Percentiles rank a stretch among this genome's conserved stretches.
Conservation (phyloP, 2,797 vertebrate species). For the Vespertilio murinus region DNA sequence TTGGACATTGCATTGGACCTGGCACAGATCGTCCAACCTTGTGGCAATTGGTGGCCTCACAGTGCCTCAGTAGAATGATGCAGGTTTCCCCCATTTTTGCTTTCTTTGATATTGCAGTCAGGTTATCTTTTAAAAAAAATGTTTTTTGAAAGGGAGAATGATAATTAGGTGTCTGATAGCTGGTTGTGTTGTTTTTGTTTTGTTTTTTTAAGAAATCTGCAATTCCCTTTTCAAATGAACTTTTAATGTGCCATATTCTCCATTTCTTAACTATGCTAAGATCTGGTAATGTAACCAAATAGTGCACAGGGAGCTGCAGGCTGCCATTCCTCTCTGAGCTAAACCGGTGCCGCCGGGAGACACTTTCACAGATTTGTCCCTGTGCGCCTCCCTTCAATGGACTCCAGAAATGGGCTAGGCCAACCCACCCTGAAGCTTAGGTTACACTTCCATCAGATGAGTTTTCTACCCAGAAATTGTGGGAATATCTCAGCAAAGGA, state of each 20-base stretch:
- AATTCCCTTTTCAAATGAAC: not conserved
- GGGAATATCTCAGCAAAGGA: not conserved
- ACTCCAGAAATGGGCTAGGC: not conserved
- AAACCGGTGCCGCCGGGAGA: rapidly evolving
- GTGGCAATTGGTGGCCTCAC: not conserved
- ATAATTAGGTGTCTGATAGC: not conserved
- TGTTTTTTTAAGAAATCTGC: not conserved
- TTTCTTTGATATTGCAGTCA: not conserved
- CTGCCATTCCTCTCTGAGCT: not conserved
- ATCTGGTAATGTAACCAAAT: not conserved
- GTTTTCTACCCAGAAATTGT: not conserved
- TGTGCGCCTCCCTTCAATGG: not conserved
- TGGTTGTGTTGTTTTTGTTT: not conserved
- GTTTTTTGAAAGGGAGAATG: not conserved
- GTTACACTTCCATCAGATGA: not conserved
- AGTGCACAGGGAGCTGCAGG: not conserved
- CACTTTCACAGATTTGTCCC: not conserved
- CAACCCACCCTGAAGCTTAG: not conserved
- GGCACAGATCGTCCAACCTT: not conserved
- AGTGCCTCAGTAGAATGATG: not conserved
- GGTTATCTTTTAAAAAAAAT: not conserved
- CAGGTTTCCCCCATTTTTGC: not conserved
- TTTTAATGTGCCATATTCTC: not conserved
- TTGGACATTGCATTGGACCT: not conserved
- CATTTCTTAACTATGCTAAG: not conserved